Base-by-base conservation (phyloP, 2,888 invertebrate species). In the Eupeodes latifasciatus region DNA sequence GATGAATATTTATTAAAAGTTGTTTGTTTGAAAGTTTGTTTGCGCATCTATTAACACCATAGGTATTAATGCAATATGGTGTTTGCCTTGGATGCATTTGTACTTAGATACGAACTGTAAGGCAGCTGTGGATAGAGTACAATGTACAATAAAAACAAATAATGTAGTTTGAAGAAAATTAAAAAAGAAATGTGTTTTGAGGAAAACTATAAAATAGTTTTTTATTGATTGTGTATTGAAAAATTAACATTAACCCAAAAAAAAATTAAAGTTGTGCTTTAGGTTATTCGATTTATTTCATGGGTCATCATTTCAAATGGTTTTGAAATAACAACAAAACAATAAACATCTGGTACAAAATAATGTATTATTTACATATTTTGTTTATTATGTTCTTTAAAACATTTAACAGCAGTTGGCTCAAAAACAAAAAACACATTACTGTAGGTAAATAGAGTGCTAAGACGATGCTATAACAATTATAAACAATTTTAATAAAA, bases 1-100 rank as follows among this genome's bases (percentile, higher is more conserved):
- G 40, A 62, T 66, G 66, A 49, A 66, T 66, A 66, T 66, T 66
- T 47, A 27, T 66, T 66, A 19, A 66, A 66, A 66, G 49, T 66
- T 66, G 27, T 44, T 44, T 66, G 27, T 66, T 40, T 44, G 27
- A 27, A 27, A 27, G 5, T 62, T 40, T 62, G 11, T 40, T 62
- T 62, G 40, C 40, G 2, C 16, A 6, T 11, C 16, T 40, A 44
- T 44, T 40, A 16, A 62, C 40, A 3, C 6, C 16, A 6, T n/a
- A 16, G 5, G 40, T 40, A 40, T 27, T 7, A 40, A 40, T 40
- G 40, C 40, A 40, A 9, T 40, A 40, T 62, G 62, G 11, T 5
- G 40, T 62, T 62, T 44, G 9, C 40, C 12, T 62, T 62, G 16
- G 1, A 36, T 34, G 11, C n/a, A 61, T 62, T 62, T 40, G n/a